These are phyloP conservation scores for Catharus ustulatus DNA, from an alignment of 2,797 vertebrate species.

Conservation along the genomic window DNA sequence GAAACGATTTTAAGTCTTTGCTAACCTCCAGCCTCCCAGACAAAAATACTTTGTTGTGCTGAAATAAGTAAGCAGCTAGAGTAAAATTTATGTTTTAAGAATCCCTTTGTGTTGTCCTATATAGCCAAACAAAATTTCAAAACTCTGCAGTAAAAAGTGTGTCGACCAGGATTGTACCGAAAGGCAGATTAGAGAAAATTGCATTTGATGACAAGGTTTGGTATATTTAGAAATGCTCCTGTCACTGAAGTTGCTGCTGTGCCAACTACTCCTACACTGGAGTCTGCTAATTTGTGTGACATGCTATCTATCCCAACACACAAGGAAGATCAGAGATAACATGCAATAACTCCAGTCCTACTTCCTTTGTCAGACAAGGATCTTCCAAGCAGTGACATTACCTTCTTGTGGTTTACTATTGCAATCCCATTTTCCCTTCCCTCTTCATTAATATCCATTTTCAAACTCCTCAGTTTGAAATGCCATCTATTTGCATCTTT, in stretches of 20 bases:
- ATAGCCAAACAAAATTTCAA: not conserved
- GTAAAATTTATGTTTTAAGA: not conserved
- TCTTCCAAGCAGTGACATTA: not conserved
- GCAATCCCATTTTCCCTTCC: not conserved
- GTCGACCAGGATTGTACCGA: not conserved
- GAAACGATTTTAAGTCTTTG: not conserved
- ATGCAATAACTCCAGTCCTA: not conserved
- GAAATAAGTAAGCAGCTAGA: not conserved
- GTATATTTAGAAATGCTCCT: not conserved
- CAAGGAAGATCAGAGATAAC: not conserved
- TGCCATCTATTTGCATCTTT: not conserved
- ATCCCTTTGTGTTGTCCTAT: not conserved
- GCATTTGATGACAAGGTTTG: constrained; percentile 11
- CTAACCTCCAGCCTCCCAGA: not conserved
- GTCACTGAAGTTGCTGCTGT: constrained; percentile 21
- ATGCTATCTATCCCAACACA: not conserved
- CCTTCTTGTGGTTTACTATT: constrained; percentile 22
- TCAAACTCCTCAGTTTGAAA: not conserved
- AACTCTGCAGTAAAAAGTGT: not conserved
- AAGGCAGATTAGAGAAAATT: not conserved
- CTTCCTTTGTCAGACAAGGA: not conserved
- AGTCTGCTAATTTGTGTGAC: constrained; percentile 32
- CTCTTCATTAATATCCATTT: not conserved
- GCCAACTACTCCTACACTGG: constrained; percentile 11
- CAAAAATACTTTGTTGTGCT: not conserved